Evolutionary conservation across 2,888 invertebrate species (phyloP).

Genomic region (Troides aeacus): DNA sequence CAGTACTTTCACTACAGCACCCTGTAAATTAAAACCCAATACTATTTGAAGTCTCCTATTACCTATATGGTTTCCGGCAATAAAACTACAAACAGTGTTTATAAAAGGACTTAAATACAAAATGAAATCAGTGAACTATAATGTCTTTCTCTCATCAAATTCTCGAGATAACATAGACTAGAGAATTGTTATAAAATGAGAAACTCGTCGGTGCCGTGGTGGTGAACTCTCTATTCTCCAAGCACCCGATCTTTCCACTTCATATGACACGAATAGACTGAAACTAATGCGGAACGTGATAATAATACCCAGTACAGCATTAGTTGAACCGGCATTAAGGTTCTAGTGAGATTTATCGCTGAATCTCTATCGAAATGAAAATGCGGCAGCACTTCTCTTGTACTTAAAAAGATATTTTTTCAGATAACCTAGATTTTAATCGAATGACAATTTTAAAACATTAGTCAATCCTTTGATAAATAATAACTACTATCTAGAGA

Average conservation of each 20-base stretch:
- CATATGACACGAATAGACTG: constrained; percentile 16
- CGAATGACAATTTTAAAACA: neutral
- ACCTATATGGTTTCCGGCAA: too few species aligned
- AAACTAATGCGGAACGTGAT: constrained; percentile 22
- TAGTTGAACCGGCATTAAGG: constrained; percentile 8
- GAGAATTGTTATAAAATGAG: too few species aligned
- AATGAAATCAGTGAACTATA: too few species aligned
- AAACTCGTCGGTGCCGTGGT: neutral
- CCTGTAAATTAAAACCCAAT: too few species aligned
- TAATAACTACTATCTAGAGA: too few species aligned
- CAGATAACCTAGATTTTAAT: neutral
- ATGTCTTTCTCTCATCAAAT: too few species aligned
- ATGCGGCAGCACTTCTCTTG: neutral
- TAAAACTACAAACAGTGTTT: too few species aligned
- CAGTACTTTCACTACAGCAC: too few species aligned
- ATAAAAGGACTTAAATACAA: too few species aligned
- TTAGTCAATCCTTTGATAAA: neutral
- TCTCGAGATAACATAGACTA: too few species aligned
- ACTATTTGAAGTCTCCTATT: too few species aligned
- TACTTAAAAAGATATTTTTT: neutral
- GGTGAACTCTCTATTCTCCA: constrained; percentile 8
- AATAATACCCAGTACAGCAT: constrained; percentile 19
- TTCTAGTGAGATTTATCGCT: constrained; percentile 24
- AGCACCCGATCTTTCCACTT: constrained; percentile 16
- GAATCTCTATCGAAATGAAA: constrained; percentile 18